Conservation (phyloP, 1,140 invertebrate genomes). For the Neotoxoptera formosana region DNA sequence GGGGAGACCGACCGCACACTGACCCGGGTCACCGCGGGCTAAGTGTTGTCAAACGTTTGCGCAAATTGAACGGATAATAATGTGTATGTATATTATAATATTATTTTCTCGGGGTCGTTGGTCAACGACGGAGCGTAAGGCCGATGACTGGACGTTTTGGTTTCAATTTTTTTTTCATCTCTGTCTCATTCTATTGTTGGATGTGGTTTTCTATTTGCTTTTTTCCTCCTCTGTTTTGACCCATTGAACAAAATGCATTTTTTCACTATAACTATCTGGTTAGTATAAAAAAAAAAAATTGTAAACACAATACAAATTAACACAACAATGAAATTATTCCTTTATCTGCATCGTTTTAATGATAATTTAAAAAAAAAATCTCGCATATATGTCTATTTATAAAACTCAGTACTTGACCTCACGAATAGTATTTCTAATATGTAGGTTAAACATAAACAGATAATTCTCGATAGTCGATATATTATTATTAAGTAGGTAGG, state of each 20-base stretch:
- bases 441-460: neutral
- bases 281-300: neutral
- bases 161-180: neutral
- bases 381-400: neutral
- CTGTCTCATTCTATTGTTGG: neutral
- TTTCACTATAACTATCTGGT: neutral
- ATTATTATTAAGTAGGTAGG: neutral
- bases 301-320: neutral
- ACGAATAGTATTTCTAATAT: neutral
- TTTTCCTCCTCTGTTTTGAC: neutral
- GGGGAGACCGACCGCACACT: slow-evolving; percentile 26
- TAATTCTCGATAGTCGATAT: neutral
- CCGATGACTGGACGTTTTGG: slow-evolving; percentile 38
- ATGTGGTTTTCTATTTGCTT: neutral
- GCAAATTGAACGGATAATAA: slow-evolving; percentile 17
- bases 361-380: neutral
- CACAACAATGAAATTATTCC: neutral
- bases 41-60: slow-evolving; percentile 48
- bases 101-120: slow-evolving; percentile 39
- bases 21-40: slow-evolving; percentile 51
- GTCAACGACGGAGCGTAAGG: slow-evolving; percentile 45
- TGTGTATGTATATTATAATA: neutral
- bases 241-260: neutral
- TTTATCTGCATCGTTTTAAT: neutral
- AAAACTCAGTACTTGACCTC: slow-evolving; percentile 23